Conservation (phyloP, 1,140 invertebrate genomes). For the Drosophila busckii region DNA sequence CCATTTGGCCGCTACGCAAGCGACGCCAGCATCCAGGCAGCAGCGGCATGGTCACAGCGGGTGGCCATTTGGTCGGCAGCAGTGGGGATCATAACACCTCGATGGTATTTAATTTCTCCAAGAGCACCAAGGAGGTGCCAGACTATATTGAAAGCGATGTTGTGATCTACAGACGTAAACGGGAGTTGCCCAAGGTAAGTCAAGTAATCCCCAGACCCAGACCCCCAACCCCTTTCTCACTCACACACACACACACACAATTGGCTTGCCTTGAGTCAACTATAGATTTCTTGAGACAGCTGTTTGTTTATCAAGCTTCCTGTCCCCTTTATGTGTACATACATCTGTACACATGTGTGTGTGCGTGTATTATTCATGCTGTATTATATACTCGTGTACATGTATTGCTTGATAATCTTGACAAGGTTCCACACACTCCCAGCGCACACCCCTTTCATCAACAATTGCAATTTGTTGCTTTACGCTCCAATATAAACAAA, state of each 20-base stretch:
- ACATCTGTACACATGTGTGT: conserved; percentile 17
- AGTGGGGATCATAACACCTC: conserved; percentile 81
- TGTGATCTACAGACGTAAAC: conserved; percentile 83
- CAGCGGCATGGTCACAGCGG: conserved; percentile 17
- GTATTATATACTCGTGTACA: no score
- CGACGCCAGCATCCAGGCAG: conserved; percentile 35
- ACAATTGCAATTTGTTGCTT: no score
- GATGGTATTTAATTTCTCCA: conserved; percentile 91
- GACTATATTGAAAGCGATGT: conserved; percentile 95
- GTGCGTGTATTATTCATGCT: conserved; percentile 28
- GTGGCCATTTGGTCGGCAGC: conserved; percentile 30
- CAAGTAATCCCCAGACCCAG: background rate
- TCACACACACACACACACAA: background rate
- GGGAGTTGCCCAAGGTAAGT: conserved; percentile 86
- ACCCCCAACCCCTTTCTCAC: background rate
- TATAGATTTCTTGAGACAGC: no score
- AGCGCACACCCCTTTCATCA: no score
- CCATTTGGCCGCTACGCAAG: conserved; percentile 64
- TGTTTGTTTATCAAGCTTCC: conserved; percentile 5
- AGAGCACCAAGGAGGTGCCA: conserved; percentile 88
- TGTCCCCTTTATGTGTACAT: conserved; percentile 8
- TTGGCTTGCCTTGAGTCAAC: background rate
- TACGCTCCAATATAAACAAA: no score
- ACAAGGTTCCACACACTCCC: no score
- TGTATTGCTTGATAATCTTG: no score